Percentiles rank a stretch among this genome's conserved stretches.
These are phyloP conservation scores for Pangasius krempfi DNA, from an alignment of 2,797 vertebrate species.

Conservation along the genomic window DNA sequence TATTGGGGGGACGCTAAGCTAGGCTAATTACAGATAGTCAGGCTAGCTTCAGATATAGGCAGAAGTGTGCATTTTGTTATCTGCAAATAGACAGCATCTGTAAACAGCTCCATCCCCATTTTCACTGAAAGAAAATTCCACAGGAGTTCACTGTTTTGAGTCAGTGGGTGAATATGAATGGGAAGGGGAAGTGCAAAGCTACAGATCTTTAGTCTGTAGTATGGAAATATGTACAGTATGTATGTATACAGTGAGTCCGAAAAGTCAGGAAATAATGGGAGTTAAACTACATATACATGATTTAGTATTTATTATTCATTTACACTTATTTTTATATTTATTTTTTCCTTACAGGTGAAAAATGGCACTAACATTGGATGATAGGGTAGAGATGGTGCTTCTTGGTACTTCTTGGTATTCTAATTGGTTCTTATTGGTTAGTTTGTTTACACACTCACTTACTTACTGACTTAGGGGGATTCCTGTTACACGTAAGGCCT, in stretches of 20 bases:
- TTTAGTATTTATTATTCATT: background rate
- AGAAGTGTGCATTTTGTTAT: background rate
- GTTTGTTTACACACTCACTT: background rate
- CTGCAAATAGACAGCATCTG: background rate
- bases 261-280: background rate
- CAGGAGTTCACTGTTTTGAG: background rate
- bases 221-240: background rate
- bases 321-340: background rate
- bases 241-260: background rate
- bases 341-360: background rate
- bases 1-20: background rate
- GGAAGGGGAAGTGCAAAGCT: background rate
- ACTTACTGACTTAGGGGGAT: background rate
- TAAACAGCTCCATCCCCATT: background rate
- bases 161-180: background rate
- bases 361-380: background rate
- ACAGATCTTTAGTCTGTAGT: background rate
- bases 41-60: background rate
- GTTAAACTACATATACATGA: background rate
- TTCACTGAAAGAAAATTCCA: background rate
- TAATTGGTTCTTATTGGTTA: background rate
- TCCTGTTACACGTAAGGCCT: slow-evolving; percentile 12
- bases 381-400: background rate
- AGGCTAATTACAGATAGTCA: background rate
- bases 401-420: background rate